Base-by-base conservation (phyloP, 2,113 vertebrate genomes). In the Vombatus ursinus region DNA sequence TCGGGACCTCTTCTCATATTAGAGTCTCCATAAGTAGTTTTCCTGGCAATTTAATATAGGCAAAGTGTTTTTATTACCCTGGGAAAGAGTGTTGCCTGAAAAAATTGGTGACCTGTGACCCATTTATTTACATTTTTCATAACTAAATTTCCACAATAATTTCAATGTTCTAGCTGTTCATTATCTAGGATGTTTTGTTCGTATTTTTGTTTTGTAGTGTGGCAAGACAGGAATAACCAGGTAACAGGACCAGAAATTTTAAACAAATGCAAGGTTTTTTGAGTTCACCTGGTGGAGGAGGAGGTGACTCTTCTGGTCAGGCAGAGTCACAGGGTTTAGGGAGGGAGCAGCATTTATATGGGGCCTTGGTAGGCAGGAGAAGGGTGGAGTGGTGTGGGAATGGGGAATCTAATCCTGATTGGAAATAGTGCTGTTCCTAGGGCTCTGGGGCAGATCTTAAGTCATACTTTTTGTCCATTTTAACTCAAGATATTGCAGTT, bases 61-160 rank as follows among this genome's bases (percentile, higher is more conserved):
- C 14, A 16, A 68, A 28, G 28, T 57, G 28, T 28, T 57, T 52
- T 68, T 68, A 68, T 68, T 68, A 37, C 8, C 0, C 37, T 68
- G 61, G n/a, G 31, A 10, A 19, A 68, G 61, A 68, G 14, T 37
- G 19, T 68, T n/a, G 14, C 31, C n/a, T 68, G 61, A 68, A 68
- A 68, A n/a, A n/a, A 4, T 37, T n/a, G 37, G 3, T 19, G 8
- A 68, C 4, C 14, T 68, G 31, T 68, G 4, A 37, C 14, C 28
- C 8, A 16, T 68, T 37, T 68, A 68, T 68, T 68, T 68, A 68
- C 31, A n/a, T n/a, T 68, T 37, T 68, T 31, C 11, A 68, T 68
- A 68, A 37, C 31, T 68, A 16, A 68, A 61, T 92, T 93, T 93
- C 31, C 2, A 93, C 26, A 52, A 50, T 77, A 61, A 94, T 95